These are phyloP conservation scores for Dryobates pubescens DNA, from an alignment of 2,797 vertebrate species.

Conservation along the genomic window DNA sequence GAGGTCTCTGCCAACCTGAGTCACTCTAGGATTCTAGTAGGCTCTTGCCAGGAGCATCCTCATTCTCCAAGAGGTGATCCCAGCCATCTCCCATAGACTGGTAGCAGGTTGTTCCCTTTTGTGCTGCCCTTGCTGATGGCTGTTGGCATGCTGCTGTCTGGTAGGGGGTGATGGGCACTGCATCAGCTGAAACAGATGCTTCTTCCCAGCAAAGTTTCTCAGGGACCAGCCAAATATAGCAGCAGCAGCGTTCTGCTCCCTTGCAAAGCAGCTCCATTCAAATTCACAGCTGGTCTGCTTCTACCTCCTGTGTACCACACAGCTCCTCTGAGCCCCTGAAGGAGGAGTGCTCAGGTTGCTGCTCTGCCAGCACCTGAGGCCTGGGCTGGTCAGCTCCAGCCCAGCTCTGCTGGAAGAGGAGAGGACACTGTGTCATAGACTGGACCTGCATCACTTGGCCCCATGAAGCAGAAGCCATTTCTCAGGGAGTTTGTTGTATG, in stretches of 20 bases:
- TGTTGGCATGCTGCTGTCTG: conserved; percentile 13
- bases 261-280: conserved; percentile 27
- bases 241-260: conserved; percentile 35
- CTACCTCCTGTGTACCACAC: background rate
- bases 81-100: background rate
- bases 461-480: background rate
- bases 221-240: conserved; percentile 15
- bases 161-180: background rate
- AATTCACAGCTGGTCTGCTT: background rate
- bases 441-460: background rate
- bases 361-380: background rate
- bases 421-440: accelerated
- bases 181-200: conserved; percentile 26
- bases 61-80: background rate
- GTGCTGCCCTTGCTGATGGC: background rate
- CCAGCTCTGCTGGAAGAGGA: background rate
- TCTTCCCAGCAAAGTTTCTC: background rate
- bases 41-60: background rate
- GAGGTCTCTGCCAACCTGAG: too few species aligned
- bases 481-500: background rate
- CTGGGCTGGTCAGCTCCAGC: background rate
- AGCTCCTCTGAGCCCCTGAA: background rate
- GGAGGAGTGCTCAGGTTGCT: background rate
- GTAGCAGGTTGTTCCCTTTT: background rate
- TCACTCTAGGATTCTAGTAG: too few species aligned